Evolutionary conservation across 2,113 vertebrate species (phyloP).

Genomic region (Urocitellus parryii): DNA sequence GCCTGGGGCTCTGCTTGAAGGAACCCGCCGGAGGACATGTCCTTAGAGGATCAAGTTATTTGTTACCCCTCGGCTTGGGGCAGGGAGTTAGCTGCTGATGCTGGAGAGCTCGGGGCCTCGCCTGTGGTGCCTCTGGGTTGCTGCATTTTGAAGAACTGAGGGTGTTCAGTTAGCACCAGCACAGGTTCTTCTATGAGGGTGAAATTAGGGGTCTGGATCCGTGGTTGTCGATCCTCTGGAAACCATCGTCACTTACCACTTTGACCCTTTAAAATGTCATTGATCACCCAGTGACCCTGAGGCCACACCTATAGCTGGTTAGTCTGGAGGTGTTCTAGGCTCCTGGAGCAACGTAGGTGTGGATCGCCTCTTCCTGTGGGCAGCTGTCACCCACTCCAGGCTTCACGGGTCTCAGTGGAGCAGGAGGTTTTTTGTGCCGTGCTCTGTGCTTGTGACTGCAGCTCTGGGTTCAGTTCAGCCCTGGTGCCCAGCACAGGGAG

Average conservation of each 20-base stretch:
- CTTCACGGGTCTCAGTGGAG: background rate
- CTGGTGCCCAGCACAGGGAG: background rate
- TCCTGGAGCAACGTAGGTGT: background rate
- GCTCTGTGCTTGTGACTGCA: constrained; percentile 21
- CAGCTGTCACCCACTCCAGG: background rate
- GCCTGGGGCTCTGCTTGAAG: background rate
- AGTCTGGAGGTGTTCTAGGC: background rate
- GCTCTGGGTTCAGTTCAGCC: constrained; percentile 16
- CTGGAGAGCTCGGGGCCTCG: background rate
- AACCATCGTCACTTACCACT: background rate
- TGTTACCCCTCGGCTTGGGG: too few species aligned
- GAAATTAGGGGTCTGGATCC: background rate
- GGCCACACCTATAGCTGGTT: background rate
- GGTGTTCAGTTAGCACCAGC: background rate
- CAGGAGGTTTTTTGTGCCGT: background rate
- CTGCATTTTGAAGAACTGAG: background rate
- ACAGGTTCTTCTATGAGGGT: background rate
- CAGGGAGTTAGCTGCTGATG: background rate
- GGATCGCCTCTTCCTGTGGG: background rate
- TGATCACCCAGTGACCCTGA: background rate
- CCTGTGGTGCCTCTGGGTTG: fast-evolving
- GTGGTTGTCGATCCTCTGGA: background rate
- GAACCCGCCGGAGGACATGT: background rate
- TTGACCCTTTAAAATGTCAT: background rate
- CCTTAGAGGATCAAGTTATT: background rate